Percentiles rank a stretch among this genome's conserved stretches.
Conservation (phyloP, 2,113 vertebrate species). For the Cyprinodon tularosa region DNA sequence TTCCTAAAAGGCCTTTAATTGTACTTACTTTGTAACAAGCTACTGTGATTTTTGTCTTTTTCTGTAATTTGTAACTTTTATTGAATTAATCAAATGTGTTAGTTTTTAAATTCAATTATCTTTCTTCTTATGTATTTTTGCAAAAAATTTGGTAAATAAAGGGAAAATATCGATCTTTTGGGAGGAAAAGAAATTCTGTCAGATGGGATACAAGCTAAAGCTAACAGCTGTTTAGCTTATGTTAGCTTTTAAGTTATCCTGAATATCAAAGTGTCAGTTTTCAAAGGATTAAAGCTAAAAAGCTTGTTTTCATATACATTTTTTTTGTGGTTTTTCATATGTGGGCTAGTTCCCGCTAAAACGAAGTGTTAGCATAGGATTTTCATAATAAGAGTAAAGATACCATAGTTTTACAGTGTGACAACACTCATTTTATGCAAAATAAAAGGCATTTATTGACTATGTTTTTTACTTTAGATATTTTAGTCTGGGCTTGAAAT, state of each 20-base stretch:
- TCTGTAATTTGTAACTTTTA: constrained; percentile 33
- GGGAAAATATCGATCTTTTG: constrained; percentile 4
- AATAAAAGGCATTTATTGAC: no score
- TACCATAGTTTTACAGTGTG: no score
- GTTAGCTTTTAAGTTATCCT: not conserved
- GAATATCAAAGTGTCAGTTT: not conserved
- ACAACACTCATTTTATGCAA: no score
- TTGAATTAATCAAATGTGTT: constrained; percentile 32
- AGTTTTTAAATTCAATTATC: constrained; percentile 20
- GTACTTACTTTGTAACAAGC: not conserved
- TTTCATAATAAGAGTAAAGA: no score
- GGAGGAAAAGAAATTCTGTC: not conserved
- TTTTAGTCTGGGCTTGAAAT: not conserved
- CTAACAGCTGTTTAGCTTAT: not conserved
- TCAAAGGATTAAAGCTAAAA: not conserved
- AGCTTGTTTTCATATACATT: no score
- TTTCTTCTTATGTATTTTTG: constrained; percentile 11
- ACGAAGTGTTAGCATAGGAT: no score
- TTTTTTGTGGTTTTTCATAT: no score
- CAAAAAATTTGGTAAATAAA: not conserved
- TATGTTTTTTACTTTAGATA: no score
- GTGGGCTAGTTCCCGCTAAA: not conserved
- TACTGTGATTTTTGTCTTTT: constrained; percentile 6
- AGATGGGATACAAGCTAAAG: not conserved
- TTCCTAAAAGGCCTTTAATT: not conserved